Evolutionary conservation across 1,140 invertebrate genomes (phyloP), one percentile per base, ranked within the genome.

Genomic region (Tetramorium parvispinum): DNA sequence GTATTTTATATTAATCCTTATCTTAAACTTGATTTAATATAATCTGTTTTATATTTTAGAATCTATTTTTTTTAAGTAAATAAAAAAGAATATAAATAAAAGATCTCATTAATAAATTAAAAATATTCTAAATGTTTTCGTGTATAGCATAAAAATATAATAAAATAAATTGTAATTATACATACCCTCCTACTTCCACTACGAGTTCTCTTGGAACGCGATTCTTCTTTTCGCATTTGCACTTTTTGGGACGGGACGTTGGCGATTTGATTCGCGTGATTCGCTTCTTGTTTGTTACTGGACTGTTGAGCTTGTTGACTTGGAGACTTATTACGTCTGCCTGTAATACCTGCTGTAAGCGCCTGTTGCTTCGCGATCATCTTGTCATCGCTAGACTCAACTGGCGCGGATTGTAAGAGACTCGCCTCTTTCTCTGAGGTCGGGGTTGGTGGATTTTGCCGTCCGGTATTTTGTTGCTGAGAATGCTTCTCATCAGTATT

Each of bases 281-380:
- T 92, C 0, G n/a, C 16, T 11, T 93, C 91, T 55, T 89, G 88
- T 53, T 93, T 91, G 7, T 57, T 76, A 10, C 71, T 32, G 7
- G 70, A 37, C 5, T 90, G 90, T 32, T 91, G 91, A 21, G 70
- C 46, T 11, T 91, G 82, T 57, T 92, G 88, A 85, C 89, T 93
- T 2, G 94, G 92, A 0, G 94, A 94, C 68, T 95, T 95, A 6
- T 92, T 89, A 53, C 94, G 94, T 86, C 94, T 94, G 81, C 96
- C 96, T 70, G 96, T 96, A 40, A 97, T 95, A 21, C 97, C 97
- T 27, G 97, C 96, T 83, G 96, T 96, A 8, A 97, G 94, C 0
- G 96, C 96, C 87, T 97, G 96, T 81, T 97, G 97, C 83, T 97
- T 97, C 43, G 96, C 95, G 76, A 97, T 97, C 10, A 96, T 96